A percentile compares a stretch with the other conserved stretches of the same genome.
Evolutionary conservation across 2,797 vertebrate species (phyloP).

Genomic region (Pelobates cultripes): DNA sequence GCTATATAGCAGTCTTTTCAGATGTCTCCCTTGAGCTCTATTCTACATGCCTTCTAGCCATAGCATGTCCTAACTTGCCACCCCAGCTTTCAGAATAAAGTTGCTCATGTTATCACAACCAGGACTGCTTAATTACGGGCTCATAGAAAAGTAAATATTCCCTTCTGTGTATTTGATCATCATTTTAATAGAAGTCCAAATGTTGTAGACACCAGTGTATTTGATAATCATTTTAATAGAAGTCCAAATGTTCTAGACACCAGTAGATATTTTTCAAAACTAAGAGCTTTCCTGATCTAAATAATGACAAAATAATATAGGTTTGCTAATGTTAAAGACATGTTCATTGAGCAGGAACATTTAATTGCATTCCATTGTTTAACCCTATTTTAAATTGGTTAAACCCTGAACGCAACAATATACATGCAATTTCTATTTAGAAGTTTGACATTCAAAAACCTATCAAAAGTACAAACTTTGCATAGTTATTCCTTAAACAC

Average conservation of each 20-base stretch:
- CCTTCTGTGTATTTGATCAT: not conserved
- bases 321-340: not conserved
- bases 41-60: constrained; percentile 5
- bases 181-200: not conserved
- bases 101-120: not conserved
- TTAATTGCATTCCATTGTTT: not conserved
- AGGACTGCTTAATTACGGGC: constrained; percentile 17
- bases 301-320: not conserved
- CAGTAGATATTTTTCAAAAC: not conserved
- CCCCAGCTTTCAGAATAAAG: not conserved
- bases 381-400: not conserved
- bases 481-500: no score
- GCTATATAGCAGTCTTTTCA: constrained; percentile 19
- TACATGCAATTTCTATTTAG: no score
- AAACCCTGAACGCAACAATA: no score
- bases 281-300: not conserved
- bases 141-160: constrained; percentile 38
- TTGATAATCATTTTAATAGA: not conserved
- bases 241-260: not conserved
- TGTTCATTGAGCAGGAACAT: not conserved
- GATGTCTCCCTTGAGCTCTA: constrained; percentile 1
- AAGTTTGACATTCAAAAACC: no score
- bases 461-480: no score
- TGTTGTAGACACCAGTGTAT: not conserved
- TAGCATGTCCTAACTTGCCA: constrained; percentile 15